These are phyloP conservation scores for Scomber colias DNA, from an alignment of 2,113 vertebrate species.

Conservation along the genomic window DNA sequence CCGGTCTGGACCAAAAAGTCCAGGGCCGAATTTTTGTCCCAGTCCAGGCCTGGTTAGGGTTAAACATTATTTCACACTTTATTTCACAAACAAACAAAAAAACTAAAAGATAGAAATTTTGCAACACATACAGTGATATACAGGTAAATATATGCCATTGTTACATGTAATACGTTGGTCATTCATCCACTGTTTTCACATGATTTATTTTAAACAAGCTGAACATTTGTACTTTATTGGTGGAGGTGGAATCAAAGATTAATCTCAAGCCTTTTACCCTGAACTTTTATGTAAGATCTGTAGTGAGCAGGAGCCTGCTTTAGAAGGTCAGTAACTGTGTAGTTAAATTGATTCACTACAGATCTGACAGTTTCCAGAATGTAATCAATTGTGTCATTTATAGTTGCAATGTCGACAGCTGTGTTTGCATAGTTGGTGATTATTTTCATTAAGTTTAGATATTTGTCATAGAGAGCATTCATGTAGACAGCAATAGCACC, in stretches of 20 bases:
- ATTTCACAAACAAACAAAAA: constrained; percentile 27
- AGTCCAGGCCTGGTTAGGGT: too few species aligned
- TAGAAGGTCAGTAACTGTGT: constrained; percentile 78
- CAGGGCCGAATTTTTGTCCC: too few species aligned
- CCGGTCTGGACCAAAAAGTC: too few species aligned
- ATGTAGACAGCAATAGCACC: constrained; percentile 57
- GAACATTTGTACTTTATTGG: background rate
- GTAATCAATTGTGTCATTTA: constrained; percentile 8
- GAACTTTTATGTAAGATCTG: constrained; percentile 75
- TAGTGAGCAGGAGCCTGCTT: constrained; percentile 68
- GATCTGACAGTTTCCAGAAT: constrained; percentile 27
- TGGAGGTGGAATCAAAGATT: constrained; percentile 77
- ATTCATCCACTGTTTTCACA: too few species aligned
- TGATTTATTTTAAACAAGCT: background rate
- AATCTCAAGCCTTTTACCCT: constrained; percentile 83
- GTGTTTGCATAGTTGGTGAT: constrained; percentile 73
- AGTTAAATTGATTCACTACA: constrained; percentile 70
- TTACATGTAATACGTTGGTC: background rate
- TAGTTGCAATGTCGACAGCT: constrained; percentile 45
- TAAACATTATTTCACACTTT: constrained; percentile 1
- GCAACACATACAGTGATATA: background rate
- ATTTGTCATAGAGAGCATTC: constrained; percentile 64
- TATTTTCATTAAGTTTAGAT: constrained; percentile 39
- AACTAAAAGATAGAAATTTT: background rate
- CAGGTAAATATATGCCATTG: background rate